A percentile compares a stretch with the other conserved stretches of the same genome.
These are phyloP conservation scores for Potamarius usumacintae DNA, from an alignment of 2,113 vertebrate species.

Conservation along the genomic window DNA sequence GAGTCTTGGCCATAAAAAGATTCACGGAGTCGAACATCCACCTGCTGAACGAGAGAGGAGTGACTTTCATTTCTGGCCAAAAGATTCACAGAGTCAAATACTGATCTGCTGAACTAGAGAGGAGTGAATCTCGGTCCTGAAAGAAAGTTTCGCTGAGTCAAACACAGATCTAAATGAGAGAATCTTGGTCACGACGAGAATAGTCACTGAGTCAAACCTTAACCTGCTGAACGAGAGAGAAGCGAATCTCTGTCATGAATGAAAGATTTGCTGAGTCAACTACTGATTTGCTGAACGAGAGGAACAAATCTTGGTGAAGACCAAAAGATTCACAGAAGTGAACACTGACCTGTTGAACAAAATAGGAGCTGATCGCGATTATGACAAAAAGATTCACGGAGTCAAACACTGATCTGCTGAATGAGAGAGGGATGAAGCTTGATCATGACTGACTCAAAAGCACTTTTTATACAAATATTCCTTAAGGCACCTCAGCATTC, in stretches of 20 bases:
- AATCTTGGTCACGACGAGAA: background rate
- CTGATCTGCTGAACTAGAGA: background rate
- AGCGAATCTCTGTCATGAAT: background rate
- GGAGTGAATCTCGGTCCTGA: background rate
- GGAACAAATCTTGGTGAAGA: too few relatives aligned
- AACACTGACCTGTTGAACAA: background rate
- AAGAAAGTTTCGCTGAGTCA: background rate
- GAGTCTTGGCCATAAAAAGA: background rate
- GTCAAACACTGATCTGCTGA: background rate
- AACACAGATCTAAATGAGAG: background rate
- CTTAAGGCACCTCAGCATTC: too few relatives aligned
- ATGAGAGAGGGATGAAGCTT: too few relatives aligned
- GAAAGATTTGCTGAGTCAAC: background rate
- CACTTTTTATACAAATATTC: too few relatives aligned
- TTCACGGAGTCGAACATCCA: background rate
- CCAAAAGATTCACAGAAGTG: background rate
- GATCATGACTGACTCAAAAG: too few relatives aligned
- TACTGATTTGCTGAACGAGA: background rate
- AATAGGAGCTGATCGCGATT: background rate
- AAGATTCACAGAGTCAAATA: background rate
- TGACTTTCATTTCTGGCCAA: background rate
- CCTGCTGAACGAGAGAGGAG: background rate
- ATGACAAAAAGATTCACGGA: background rate
- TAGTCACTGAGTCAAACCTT: background rate
- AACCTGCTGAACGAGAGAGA: background rate